Base-by-base conservation (phyloP, 2,113 vertebrate species). In the Phainopepla nitens region DNA sequence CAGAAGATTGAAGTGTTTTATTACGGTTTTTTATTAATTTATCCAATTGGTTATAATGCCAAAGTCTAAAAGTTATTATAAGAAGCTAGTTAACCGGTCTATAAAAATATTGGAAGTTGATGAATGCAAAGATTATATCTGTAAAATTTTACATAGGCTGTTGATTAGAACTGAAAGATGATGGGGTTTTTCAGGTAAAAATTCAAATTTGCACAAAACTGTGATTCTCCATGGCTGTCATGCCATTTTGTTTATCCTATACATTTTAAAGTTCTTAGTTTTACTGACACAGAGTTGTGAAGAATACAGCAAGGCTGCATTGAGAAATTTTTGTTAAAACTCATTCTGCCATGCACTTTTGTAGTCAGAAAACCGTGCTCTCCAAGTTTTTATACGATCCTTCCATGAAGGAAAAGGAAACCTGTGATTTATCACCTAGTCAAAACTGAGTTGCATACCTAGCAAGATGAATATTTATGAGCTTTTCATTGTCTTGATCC, bases 401-500 rank as follows among this genome's bases (percentile, higher is more conserved):
- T 72, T 77, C 58, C 29, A 31, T 23, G 39, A 87, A 88, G 14
- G 29, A 81, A 90, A 92, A 77, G 29, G 73, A 93, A 66, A 3
- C 3, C 35, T 66, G 13, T 92, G 86, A 94, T 86, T 96, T 94
- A 95, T 92, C 56, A 79, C n/a, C 41, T 50, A 82, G 58, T 90
- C 76, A 89, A 87, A 86, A 81, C 80, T 28, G 41, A 91, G 39
- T 51, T 92, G 73, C 44, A 64, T 83, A 96, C 44, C 49, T 76
- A 93, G 36, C 11, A 73, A 93, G 36, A 81, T 56, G 56, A 92
- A 93, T 93, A 95, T 94, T 97, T 88, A 86, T 78, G 56, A 94
- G 89, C 76, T 68, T 92, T 89, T 78, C 39, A n/a, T 72, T 80
- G 76, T 72, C 50, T 82, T 70, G 58, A 80, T 94, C 42, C 19